phyloP scores from a whole-genome alignment of 2,888 invertebrate genomes.

The Seladonia tumulorum region DNA sequence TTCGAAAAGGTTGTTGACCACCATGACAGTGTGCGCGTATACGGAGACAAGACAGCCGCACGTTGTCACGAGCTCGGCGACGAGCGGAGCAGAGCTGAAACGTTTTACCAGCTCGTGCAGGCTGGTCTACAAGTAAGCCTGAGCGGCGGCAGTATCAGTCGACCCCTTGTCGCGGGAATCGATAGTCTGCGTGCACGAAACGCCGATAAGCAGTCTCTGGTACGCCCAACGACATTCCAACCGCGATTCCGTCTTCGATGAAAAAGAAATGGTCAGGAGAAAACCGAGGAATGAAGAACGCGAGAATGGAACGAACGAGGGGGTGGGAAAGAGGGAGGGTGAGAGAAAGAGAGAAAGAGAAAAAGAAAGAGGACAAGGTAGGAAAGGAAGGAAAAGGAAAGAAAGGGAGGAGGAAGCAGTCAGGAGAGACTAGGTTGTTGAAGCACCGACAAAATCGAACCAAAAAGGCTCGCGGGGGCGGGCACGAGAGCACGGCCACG shows the following conservation, averaged over 20 bases:
- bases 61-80: constrained; percentile 28
- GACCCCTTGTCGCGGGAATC: constrained; percentile 78
- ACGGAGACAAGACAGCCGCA: constrained; percentile 40
- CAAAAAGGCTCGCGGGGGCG: constrained; percentile 28
- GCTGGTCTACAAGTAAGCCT: constrained; percentile 63
- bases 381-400: neutral
- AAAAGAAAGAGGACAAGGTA: neutral
- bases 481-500: neutral
- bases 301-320: neutral
- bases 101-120: constrained; percentile 34
- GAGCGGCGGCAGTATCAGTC: constrained; percentile 68
- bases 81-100: constrained; percentile 3
- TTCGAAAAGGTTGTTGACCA: constrained; percentile 60
- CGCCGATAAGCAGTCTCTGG: constrained; percentile 67
- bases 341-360: neutral
- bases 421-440: neutral
- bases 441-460: constrained; percentile 45
- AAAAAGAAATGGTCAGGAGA: neutral
- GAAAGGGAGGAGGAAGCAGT: neutral
- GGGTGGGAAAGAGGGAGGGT: neutral
- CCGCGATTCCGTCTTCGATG: constrained; percentile 38
- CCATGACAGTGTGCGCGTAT: constrained; percentile 18
- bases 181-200: constrained; percentile 82
- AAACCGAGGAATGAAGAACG: neutral
- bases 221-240: constrained; percentile 57